phyloP scores from a whole-genome alignment of 2,113 vertebrate genomes.

The Willisornis vidua region DNA sequence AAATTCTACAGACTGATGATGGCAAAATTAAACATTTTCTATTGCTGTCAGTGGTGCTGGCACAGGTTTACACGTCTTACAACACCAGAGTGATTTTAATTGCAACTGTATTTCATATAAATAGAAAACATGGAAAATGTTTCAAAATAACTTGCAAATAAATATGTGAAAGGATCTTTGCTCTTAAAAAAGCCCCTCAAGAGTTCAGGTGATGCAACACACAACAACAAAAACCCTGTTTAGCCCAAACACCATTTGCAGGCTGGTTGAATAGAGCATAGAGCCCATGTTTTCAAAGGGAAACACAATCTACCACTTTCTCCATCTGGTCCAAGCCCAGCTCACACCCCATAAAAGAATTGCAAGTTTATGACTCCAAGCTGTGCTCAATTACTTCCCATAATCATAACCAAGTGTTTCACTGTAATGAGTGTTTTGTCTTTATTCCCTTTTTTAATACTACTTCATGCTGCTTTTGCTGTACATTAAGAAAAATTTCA shows the following conservation, averaged over 20 bases:
- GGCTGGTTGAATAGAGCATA: not conserved
- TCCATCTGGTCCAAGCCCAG: constrained; percentile 44
- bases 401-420: constrained; percentile 63
- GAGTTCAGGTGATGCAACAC: not conserved
- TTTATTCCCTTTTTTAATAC: not conserved
- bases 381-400: constrained; percentile 53
- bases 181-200: not conserved
- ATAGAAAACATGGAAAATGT: not conserved
- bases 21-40: not conserved
- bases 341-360: constrained; percentile 57
- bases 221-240: not conserved
- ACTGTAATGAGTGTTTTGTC: not conserved
- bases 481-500: not conserved
- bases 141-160: not conserved
- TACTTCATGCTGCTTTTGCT: constrained; percentile 2
- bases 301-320: constrained; percentile 44
- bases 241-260: not conserved
- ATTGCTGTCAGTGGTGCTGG: not conserved
- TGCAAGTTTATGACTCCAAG: constrained; percentile 56
- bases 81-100: not conserved
- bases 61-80: not conserved
- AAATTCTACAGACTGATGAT: not conserved
- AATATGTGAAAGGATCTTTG: not conserved
- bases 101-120: not conserved
- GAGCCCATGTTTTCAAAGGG: not conserved